These are phyloP conservation scores for Cephus cinctus DNA, from an alignment of 1,140 invertebrate species.

Conservation along the genomic window DNA sequence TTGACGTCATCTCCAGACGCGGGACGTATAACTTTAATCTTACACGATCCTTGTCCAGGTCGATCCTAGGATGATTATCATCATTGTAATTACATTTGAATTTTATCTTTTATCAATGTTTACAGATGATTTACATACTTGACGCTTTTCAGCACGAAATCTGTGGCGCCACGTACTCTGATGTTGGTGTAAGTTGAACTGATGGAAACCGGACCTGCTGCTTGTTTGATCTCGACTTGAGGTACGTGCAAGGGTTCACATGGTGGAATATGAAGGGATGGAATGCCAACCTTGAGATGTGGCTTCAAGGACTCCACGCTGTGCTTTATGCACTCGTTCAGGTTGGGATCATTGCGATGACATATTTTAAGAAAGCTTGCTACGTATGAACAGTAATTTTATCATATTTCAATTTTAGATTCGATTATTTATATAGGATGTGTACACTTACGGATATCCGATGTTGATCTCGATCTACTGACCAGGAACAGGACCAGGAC, in stretches of 20 bases:
- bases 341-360: constrained; percentile 57
- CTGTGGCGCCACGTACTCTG: constrained; percentile 59
- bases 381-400: too few species aligned
- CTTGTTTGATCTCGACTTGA: constrained; percentile 61
- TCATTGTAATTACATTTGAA: background rate
- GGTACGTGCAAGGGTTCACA: constrained; percentile 65
- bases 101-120: too few species aligned
- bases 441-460: too few species aligned
- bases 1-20: constrained; percentile 53
- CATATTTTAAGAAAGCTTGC: constrained; percentile 62
- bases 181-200: constrained; percentile 62
- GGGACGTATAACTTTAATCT: constrained; percentile 59
- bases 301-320: constrained; percentile 54
- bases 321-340: constrained; percentile 46
- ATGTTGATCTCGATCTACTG: too few species aligned
- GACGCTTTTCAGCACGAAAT: constrained; percentile 59
- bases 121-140: constrained; percentile 57
- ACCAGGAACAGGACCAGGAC: too few species aligned
- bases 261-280: constrained; percentile 61
- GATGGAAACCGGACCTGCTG: constrained; percentile 61
- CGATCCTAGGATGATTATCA: constrained; percentile 40
- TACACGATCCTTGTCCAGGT: constrained; percentile 56
- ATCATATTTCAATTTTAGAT: too few species aligned
- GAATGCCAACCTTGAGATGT: constrained; percentile 58
- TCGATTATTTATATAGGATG: too few species aligned